Evolutionary conservation across 2,797 vertebrate genomes (phyloP).

Genomic region (Holocentrus rufus): DNA sequence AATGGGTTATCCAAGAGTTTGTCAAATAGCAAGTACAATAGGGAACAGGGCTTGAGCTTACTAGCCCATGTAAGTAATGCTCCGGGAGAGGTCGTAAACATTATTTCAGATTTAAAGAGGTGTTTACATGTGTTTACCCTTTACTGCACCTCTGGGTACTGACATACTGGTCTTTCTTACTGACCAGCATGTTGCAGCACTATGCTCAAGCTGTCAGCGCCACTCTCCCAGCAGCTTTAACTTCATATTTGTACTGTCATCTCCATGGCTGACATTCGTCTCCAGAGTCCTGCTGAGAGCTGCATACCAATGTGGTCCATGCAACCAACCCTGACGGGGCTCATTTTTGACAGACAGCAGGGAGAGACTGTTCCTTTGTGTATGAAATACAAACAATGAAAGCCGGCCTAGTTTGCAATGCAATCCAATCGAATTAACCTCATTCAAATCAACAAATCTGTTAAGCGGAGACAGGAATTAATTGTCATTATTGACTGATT

Average conservation of each 20-base stretch:
- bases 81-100: too few species aligned
- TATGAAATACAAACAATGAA: constrained; percentile 31
- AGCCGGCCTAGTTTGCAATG: constrained; percentile 16
- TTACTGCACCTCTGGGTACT: too few species aligned
- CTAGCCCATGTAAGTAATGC: too few species aligned
- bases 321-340: constrained; percentile 51
- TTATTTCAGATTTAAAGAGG: too few species aligned
- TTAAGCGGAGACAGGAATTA: constrained; percentile 34
- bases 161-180: too few species aligned
- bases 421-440: constrained; percentile 30
- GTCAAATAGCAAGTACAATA: too few species aligned
- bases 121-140: too few species aligned
- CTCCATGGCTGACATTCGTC: constrained; percentile 32
- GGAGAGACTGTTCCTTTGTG: constrained; percentile 16
- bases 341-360: constrained; percentile 43
- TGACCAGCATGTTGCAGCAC: background rate
- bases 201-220: constrained; percentile 22
- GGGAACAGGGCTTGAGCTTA: too few species aligned
- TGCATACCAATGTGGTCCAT: constrained; percentile 54
- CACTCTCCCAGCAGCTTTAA: constrained; percentile 21
- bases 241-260: constrained; percentile 42
- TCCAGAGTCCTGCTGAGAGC: constrained; percentile 37
- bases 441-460: constrained; percentile 31
- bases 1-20: too few species aligned
- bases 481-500: constrained; percentile 27